Evolutionary conservation across 2,113 vertebrate species (phyloP).

Genomic region (Dolichotis patagonum): DNA sequence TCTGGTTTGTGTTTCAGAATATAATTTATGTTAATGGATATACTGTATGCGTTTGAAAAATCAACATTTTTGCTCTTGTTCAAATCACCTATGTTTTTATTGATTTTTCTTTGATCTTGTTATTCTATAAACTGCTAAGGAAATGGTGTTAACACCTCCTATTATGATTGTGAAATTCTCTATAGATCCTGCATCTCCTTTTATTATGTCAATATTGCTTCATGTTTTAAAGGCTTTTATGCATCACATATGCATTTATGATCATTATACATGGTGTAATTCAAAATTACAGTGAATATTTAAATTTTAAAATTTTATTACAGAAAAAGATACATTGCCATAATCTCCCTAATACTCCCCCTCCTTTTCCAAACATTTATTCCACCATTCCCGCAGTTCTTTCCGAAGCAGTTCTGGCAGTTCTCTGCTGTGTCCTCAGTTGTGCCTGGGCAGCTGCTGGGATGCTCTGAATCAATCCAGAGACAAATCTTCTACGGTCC

Average conservation of each 20-base stretch:
- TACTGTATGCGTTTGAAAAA: neutral
- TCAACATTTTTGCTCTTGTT: neutral
- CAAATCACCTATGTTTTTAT: neutral
- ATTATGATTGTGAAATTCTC: neutral
- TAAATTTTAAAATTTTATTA: neutral
- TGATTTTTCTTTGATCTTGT: neutral
- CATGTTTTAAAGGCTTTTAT: neutral
- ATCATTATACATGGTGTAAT: neutral
- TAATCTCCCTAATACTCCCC: neutral
- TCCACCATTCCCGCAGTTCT: neutral
- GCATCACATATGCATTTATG: neutral
- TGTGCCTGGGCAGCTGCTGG: neutral
- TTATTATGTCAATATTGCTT: neutral
- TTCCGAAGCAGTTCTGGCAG: neutral
- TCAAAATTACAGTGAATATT: neutral
- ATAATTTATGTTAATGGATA: neutral
- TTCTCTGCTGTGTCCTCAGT: neutral
- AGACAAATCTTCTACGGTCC: neutral
- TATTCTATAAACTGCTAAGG: neutral
- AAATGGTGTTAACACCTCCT: neutral
- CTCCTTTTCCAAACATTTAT: neutral
- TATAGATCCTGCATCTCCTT: neutral
- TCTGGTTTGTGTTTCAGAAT: neutral
- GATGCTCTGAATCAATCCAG: neutral
- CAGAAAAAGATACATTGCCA: neutral